phyloP scores from a whole-genome alignment of 1,140 invertebrate species.

The Leptinotarsa defecta region DNA sequence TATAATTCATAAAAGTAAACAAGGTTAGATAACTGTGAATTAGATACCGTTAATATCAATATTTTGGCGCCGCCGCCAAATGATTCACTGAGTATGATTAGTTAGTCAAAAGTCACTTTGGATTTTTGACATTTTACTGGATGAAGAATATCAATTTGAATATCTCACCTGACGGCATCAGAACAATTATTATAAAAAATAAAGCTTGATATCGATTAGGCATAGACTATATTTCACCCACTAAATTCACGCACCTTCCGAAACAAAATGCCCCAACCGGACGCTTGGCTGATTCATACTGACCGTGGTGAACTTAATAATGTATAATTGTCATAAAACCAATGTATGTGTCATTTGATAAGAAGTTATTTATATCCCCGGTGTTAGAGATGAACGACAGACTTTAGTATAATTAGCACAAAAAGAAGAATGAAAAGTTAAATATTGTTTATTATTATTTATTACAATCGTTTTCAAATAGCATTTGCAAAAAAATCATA shows the following conservation, averaged over 20 bases:
- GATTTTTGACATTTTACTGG: no score
- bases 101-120: no score
- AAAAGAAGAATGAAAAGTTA: conserved; percentile 20
- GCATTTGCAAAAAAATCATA: background rate
- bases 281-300: background rate
- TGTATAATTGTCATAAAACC: conserved; percentile 21
- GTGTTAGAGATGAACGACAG: background rate
- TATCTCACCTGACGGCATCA: no score
- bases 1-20: no score
- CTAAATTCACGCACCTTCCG: background rate
- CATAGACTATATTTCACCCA: background rate
- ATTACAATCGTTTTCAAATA: conserved; percentile 1
- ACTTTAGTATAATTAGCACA: conserved; percentile 32
- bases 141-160: no score
- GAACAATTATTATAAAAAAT: no score
- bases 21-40: no score
- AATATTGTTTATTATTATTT: conserved; percentile 6
- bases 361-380: conserved; percentile 26
- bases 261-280: background rate
- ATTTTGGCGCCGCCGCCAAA: no score
- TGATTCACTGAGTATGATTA: no score
- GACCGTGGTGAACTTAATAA: conserved; percentile 2
- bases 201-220: no score
- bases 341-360: conserved; percentile 27
- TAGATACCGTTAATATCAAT: no score